Conservation (phyloP, 2,113 vertebrate species). For the Xenopus laevis region DNA sequence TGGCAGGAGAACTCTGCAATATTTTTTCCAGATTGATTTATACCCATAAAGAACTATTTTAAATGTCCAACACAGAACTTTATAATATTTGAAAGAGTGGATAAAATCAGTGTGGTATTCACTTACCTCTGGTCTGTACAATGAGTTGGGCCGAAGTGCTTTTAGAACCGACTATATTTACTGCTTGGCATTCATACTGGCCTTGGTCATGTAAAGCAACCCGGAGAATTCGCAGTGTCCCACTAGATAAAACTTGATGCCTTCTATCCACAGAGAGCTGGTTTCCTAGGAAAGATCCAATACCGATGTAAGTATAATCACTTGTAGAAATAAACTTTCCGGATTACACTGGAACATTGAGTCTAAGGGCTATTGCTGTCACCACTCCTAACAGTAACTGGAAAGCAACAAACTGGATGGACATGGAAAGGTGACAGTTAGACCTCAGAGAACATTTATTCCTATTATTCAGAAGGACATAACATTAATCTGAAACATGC, state of each 20-base stretch:
- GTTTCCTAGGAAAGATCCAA: constrained; percentile 70
- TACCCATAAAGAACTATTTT: not conserved
- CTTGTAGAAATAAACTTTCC: too few relatives aligned
- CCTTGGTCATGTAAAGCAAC: constrained; percentile 91
- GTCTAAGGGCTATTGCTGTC: too few relatives aligned
- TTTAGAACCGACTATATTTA: constrained; percentile 87
- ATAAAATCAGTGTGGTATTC: not conserved
- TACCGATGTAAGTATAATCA: not conserved
- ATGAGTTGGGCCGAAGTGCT: constrained; percentile 73
- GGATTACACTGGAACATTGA: too few relatives aligned
- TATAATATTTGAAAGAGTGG: not conserved
- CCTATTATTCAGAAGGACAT: too few relatives aligned
- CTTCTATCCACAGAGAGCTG: constrained; percentile 83
- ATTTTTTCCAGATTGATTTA: not conserved
- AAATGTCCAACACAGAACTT: not conserved
- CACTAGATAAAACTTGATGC: constrained; percentile 79
- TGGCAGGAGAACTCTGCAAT: not conserved
- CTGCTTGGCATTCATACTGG: constrained; percentile 94
- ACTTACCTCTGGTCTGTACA: constrained; percentile 85
- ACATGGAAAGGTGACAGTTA: too few relatives aligned
- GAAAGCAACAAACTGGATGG: too few relatives aligned
- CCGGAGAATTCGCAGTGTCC: constrained; percentile 80
- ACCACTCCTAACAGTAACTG: too few relatives aligned
- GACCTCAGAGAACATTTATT: too few relatives aligned
- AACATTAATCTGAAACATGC: too few relatives aligned